Percentiles rank a stretch among this genome's conserved stretches.
Conservation (phyloP, 92 coral and sea anemone species). For the Epizoanthus scotinus region DNA sequence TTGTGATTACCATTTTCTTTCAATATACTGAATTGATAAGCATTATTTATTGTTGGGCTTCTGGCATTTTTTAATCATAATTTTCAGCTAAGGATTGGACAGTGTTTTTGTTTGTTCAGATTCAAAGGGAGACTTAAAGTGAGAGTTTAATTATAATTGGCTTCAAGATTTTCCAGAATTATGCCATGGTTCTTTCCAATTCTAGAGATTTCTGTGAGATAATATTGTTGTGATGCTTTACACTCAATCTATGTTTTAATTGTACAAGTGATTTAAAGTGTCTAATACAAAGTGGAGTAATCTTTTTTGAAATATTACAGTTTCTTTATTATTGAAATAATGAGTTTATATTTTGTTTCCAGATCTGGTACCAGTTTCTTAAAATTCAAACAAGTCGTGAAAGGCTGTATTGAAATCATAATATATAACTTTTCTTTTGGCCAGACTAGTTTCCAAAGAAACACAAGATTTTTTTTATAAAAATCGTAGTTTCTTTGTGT, state of each 20-base stretch:
- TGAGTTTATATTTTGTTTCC: not conserved
- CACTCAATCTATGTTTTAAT: not conserved
- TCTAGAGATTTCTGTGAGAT: not conserved
- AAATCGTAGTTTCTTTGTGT: too few species aligned
- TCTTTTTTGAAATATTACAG: not conserved
- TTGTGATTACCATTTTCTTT: not conserved
- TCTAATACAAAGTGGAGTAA: not conserved
- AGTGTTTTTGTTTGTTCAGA: not conserved
- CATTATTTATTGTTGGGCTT: not conserved
- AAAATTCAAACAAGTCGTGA: not conserved
- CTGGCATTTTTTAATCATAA: slow-evolving; percentile 14
- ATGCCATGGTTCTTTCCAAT: not conserved
- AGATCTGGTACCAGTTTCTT: not conserved
- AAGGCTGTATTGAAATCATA: not conserved
- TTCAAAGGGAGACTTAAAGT: not conserved
- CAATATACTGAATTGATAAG: slow-evolving; percentile 1
- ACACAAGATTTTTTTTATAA: too few species aligned
- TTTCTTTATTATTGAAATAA: not conserved
- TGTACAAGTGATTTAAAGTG: not conserved
- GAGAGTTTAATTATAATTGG: slow-evolving; percentile 10
- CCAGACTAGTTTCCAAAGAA: too few species aligned
- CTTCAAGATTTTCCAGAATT: not conserved
- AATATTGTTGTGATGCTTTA: not conserved
- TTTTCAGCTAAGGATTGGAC: not conserved
- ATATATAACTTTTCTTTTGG: not conserved